Base-by-base conservation (phyloP, 2,113 vertebrate genomes). In the Thinocorus orbignyianus region DNA sequence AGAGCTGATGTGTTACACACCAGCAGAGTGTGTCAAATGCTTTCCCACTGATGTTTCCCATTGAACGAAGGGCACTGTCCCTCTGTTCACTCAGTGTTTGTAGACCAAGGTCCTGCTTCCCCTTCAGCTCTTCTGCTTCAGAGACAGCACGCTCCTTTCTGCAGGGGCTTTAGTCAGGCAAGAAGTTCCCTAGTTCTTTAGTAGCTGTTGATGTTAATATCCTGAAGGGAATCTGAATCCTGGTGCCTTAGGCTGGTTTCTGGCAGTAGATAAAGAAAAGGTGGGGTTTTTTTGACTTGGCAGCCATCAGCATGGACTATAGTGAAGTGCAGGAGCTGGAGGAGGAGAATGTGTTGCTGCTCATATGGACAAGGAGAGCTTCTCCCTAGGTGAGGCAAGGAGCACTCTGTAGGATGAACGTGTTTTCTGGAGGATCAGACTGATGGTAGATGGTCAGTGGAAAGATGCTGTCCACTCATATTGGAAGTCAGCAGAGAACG, bases 121-220 rank as follows among this genome's bases (percentile, higher is more conserved):
- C 74, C 78, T 55, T 90, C 49, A 76, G 78, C 68, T 96, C 84
- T 91, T 93, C 33, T 81, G 90, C 87, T 88, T 96, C 81, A 88
- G 73, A 77, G 88, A 88, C 92, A 74, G 79, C 89, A 73, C 18
- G 0, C 16, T 24, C 60, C 44, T 86, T 91, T 92, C 91, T 10
- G 2, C 16, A 37, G 17, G 88, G 74, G 33, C 48, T 86, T 28
- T 14, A 78, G 74, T 10, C 65, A 77, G 31, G 58, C 39, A 44
- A 35, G n/a, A 37, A 33, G 33, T 15, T 61, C 51, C 61, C 49
- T 52, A 84, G 51, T 60, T 58, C 87, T 93, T 85, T 76, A 11
- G 72, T 33, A 61, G 20, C 62, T 86, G 54, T 77, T 79, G 58
- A 18, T 25, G 5, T 42, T 68, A 35, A 74, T 65, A 37, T 17